Percentiles rank a stretch among this genome's conserved stretches.
Evolutionary conservation across 2,113 vertebrate genomes (phyloP).

Genomic region (Bujurquina vittata): DNA sequence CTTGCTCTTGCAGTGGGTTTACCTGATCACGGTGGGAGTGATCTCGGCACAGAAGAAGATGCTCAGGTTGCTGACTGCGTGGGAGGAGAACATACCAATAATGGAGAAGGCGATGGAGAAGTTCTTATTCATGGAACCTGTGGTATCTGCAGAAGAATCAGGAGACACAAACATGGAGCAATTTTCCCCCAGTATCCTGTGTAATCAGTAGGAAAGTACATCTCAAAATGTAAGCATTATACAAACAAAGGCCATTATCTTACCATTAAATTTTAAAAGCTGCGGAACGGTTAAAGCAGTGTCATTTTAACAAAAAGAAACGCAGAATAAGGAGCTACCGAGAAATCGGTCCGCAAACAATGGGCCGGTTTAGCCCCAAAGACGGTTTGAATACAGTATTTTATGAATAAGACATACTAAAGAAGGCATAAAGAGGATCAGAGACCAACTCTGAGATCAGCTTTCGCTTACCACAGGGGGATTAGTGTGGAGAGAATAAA

Average conservation of each 20-base stretch:
- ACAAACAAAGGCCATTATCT: neutral
- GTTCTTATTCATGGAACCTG: conserved; percentile 89
- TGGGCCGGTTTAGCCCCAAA: neutral
- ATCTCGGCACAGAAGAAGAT: conserved; percentile 99
- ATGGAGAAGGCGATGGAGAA: conserved; percentile 94
- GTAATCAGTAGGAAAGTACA: neutral
- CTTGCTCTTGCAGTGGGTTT: conserved; percentile 28
- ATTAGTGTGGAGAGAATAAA: conserved; percentile 29
- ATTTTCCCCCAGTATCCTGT: neutral
- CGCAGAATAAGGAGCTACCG: neutral
- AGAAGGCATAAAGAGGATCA: conserved; percentile 23
- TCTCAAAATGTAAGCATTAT: neutral
- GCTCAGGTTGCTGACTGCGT: conserved; percentile 94
- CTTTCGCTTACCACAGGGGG: conserved; percentile 13
- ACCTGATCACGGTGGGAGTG: conserved; percentile 98
- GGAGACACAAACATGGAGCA: conserved; percentile 19
- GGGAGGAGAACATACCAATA: conserved; percentile 98
- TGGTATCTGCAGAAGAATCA: conserved; percentile 80
- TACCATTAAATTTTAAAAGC: neutral
- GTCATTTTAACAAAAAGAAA: neutral
- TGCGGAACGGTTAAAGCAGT: neutral
- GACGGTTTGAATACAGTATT: neutral
- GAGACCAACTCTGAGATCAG: conserved; percentile 26
- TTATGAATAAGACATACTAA: conserved; percentile 20
- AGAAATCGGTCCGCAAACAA: neutral